These are phyloP conservation scores for Alethe castanea DNA, from an alignment of 2,113 vertebrate genomes.

Conservation along the genomic window DNA sequence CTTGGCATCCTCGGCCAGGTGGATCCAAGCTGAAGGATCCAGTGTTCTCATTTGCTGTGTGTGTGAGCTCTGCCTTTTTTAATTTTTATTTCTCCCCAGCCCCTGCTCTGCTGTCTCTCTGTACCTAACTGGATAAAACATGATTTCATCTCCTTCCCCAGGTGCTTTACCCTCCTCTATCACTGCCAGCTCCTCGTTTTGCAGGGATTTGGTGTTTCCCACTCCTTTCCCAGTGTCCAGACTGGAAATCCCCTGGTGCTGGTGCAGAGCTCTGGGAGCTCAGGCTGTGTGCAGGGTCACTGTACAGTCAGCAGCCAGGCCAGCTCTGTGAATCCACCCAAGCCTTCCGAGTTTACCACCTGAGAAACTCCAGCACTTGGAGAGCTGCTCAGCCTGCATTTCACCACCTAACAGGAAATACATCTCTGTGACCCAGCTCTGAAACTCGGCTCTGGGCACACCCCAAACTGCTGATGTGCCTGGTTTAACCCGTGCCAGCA, in stretches of 20 bases:
- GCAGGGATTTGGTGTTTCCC: neutral
- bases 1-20: accelerated
- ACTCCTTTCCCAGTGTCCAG: neutral
- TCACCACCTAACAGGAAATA: neutral
- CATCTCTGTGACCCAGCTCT: neutral
- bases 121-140: neutral
- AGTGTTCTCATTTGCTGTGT: neutral
- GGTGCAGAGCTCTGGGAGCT: neutral
- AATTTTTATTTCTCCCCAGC: neutral
- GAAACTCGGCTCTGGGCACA: neutral
- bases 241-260: no score
- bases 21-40: no score
- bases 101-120: neutral
- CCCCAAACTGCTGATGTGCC: neutral
- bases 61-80: neutral
- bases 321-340: neutral
- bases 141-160: neutral
- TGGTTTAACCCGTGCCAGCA: neutral
- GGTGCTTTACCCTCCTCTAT: neutral
- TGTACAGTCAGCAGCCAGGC: constrained; percentile 28
- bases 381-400: neutral
- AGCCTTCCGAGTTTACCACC: neutral
- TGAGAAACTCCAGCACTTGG: neutral
- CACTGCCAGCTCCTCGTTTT: neutral
- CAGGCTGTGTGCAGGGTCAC: neutral